These are phyloP conservation scores for Echinarachnius parma DNA, from an alignment of 53 echinoderm and acorn worm species.

Conservation along the genomic window DNA sequence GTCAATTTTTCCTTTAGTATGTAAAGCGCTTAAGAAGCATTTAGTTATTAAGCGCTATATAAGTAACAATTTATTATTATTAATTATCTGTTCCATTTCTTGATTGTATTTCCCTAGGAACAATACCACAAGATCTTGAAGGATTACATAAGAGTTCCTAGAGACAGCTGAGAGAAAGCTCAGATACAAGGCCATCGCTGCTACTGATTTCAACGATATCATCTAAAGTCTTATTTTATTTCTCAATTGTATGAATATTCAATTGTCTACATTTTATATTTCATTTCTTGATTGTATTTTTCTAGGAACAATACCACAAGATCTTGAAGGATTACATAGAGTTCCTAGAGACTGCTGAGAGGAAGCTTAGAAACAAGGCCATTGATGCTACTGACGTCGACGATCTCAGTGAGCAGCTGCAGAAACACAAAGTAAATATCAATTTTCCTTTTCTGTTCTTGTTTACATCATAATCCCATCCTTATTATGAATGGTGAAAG, in stretches of 20 bases:
- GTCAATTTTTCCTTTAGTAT: too few relatives aligned
- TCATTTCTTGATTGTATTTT: background rate
- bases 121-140: conserved; percentile 98
- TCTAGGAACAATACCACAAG: conserved; percentile 97
- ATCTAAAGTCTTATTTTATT: too few relatives aligned
- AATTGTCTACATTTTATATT: too few relatives aligned
- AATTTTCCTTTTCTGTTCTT: background rate
- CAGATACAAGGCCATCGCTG: conserved; percentile 61
- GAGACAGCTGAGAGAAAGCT: conserved; percentile 93
- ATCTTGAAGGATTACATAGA: conserved; percentile 98
- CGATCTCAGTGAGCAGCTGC: conserved; percentile 84
- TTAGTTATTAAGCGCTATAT: too few relatives aligned
- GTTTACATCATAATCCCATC: too few relatives aligned
- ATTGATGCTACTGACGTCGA: conserved; percentile 71
- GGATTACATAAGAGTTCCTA: conserved; percentile 95
- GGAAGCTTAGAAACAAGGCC: conserved; percentile 67
- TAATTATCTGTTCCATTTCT: too few relatives aligned
- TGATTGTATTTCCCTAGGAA: conserved; percentile 52
- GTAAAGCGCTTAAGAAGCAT: too few relatives aligned
- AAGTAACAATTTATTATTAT: too few relatives aligned
- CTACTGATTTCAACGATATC: conserved; percentile 73
- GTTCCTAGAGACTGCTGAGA: conserved; percentile 91
- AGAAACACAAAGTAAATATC: conserved; percentile 84
- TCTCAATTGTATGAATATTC: too few relatives aligned
- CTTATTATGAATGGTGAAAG: too few relatives aligned